phyloP scores from a whole-genome alignment of 2,113 vertebrate genomes.

The Synodontis membranacea region DNA sequence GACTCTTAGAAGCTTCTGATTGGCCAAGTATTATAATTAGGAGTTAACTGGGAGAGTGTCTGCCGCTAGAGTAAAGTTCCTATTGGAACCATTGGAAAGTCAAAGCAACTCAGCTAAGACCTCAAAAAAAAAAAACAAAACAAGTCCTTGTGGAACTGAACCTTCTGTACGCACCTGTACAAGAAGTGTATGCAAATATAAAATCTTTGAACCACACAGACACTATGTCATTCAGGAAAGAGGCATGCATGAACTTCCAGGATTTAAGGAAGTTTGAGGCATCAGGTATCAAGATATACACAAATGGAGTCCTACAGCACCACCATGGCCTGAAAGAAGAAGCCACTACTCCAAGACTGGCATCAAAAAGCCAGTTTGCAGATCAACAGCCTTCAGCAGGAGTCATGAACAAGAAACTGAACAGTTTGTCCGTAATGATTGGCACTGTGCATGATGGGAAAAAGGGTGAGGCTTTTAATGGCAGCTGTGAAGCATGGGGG shows the following conservation, averaged over 20 bases:
- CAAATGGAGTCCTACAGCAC: not conserved
- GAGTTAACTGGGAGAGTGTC: not conserved
- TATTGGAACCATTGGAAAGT: not conserved
- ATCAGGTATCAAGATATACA: not conserved
- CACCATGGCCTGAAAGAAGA: not conserved
- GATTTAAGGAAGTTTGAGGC: not conserved
- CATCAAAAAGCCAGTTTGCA: not conserved
- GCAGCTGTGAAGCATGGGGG: not conserved
- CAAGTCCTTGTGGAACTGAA: not conserved
- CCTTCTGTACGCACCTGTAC: not conserved
- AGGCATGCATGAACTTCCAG: not conserved
- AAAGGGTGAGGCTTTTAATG: not conserved
- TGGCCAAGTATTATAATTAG: not conserved
- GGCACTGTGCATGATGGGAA: not conserved
- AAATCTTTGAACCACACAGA: not conserved
- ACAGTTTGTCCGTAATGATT: not conserved
- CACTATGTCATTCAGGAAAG: not conserved
- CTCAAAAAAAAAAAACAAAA: not conserved
- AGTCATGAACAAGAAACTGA: not conserved
- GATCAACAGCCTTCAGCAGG: not conserved
- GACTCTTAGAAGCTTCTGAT: not conserved
- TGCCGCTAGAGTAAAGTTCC: not conserved
- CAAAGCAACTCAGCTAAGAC: not conserved
- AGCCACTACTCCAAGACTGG: not conserved
- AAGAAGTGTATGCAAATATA: not conserved